Evolutionary conservation across 2,113 vertebrate species (phyloP).

Genomic region (Pygoscelis adeliae): DNA sequence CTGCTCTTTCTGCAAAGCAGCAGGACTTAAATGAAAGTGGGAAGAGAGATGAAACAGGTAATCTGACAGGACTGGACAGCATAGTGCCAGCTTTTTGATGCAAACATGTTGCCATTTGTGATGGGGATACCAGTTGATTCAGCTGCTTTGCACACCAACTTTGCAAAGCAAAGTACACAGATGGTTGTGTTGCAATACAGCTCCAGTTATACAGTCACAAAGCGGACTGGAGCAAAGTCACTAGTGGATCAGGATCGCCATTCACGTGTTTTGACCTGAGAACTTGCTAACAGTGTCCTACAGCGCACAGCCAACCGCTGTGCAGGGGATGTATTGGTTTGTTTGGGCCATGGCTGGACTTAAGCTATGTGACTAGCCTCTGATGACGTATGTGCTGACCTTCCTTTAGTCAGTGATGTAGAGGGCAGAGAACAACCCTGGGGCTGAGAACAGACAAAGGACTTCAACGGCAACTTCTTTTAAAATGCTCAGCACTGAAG

Average conservation of each 20-base stretch:
- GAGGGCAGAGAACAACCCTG: background rate
- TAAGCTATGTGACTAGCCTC: accelerated
- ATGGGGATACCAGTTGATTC: background rate
- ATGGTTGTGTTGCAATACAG: accelerated
- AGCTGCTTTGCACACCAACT: too few species aligned
- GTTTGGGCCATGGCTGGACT: accelerated
- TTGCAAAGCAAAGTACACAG: background rate
- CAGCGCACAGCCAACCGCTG: background rate
- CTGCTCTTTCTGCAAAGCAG: background rate
- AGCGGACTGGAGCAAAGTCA: background rate
- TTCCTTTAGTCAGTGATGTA: background rate
- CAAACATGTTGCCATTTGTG: accelerated
- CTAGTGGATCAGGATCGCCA: too few species aligned
- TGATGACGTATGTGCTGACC: background rate
- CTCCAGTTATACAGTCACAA: accelerated
- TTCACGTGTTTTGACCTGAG: background rate
- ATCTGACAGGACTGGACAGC: background rate
- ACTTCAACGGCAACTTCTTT: background rate
- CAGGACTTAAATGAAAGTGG: background rate
- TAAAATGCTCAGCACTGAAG: background rate
- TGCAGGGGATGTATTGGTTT: accelerated
- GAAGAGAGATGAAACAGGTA: background rate
- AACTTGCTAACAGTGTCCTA: background rate
- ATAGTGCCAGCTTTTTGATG: background rate
- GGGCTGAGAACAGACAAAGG: background rate